phyloP scores from a whole-genome alignment of 2,888 invertebrate genomes.

The Nemotelus nigrinus region DNA sequence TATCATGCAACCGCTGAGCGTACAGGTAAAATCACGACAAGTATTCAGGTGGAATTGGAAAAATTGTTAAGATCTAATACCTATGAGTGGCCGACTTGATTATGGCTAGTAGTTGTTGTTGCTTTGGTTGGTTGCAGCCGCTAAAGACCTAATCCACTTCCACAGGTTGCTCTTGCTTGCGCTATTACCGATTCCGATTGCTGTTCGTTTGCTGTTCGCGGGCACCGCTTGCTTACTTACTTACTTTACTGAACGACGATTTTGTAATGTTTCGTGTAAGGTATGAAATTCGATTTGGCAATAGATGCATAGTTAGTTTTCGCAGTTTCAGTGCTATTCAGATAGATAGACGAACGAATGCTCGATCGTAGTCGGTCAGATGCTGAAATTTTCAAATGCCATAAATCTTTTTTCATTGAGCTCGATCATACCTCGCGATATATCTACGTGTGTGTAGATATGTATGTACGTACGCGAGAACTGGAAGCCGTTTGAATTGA shows the following conservation, averaged over 20 bases:
- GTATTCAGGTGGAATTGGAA: slow-evolving; percentile 34
- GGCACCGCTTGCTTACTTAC: slow-evolving; percentile 2
- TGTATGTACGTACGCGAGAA: too few species aligned
- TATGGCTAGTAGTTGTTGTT: too few species aligned
- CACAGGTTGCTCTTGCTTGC: background rate
- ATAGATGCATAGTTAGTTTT: slow-evolving; percentile 12
- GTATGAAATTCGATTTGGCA: slow-evolving; percentile 27
- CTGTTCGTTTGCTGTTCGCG: slow-evolving; percentile 9
- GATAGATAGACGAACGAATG: background rate
- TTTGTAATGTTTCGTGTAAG: slow-evolving; percentile 33
- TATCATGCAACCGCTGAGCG: background rate
- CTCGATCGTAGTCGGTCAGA: background rate
- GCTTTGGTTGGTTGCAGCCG: too few species aligned
- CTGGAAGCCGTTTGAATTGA: background rate
- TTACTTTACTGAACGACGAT: background rate
- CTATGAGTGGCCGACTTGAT: too few species aligned
- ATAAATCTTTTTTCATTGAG: background rate
- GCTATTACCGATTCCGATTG: background rate
- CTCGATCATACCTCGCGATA: too few species aligned
- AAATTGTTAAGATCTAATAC: background rate
- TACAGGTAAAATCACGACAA: slow-evolving; percentile 24
- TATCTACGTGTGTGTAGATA: too few species aligned
- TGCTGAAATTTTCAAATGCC: background rate
- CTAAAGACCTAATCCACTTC: too few species aligned
- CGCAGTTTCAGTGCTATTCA: background rate